Evolutionary conservation across 2,113 vertebrate species (phyloP), one percentile per base, ranked within the genome.

Genomic region (Chaetodon auriga): DNA sequence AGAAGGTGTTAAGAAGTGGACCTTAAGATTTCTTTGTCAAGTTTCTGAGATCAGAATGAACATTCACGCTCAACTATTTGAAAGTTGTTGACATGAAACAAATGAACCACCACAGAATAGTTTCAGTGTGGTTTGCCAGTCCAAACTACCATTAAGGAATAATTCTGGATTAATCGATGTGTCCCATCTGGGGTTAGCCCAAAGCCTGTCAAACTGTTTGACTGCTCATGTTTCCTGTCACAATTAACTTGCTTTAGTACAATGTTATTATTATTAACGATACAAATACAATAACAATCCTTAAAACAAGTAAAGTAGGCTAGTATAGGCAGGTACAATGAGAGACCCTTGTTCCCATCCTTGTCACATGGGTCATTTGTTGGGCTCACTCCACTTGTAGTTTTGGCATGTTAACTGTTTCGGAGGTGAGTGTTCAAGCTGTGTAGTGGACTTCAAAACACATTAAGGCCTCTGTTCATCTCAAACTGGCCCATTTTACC

Each of bases 381-480:
- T 48, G 30, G 38, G 54, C 3, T 36, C 30, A 23, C 19, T 57
- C 46, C 8, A 15, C 12, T 49, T 41, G 36, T 46, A n/a, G 60
- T 55, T 51, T 36, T 54, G 46, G 51, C 19, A 54, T 43, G 38
- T 74, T 30, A 48, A 53, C 71, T 36, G 53, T 41, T 70, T 48
- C 23, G 25, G 8, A 65, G 55, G 54, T 12, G 23, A 57, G 65
- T 41, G 66, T 75, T 70, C 38, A 65, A 23, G 38, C 70, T 60
- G 63, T 48, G 43, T 7, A 53, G 65, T 25, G 71, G 49, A 68
- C 82, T 70, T 86, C 38, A 69, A 73, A 75, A 75, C 72, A 75
- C 74, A 64, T 78, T 38, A 45, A 66, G 12, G 38, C 5, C 25
- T 82, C 51, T 73, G 62, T 80, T 87, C 78, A 88, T 86, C 80